These are phyloP conservation scores for Heteromormyrus szaboi DNA, from an alignment of 2,797 vertebrate species.

Conservation along the genomic window DNA sequence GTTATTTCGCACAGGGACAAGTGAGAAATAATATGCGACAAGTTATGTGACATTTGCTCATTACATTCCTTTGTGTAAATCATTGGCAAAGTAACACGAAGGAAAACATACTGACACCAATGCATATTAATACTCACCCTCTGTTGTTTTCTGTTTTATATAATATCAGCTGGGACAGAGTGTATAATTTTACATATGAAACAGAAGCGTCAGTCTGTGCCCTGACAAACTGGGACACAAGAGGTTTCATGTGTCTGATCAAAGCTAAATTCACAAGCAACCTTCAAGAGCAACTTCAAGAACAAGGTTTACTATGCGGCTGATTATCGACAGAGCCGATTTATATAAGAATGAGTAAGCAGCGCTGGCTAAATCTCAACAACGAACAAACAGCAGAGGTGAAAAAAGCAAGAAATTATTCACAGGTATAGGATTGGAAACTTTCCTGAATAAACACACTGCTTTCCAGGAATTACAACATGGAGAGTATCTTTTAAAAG, in stretches of 20 bases:
- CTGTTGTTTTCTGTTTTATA: not conserved
- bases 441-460: not conserved
- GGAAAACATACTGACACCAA: not conserved
- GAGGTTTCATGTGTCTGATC: not conserved
- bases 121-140: not conserved
- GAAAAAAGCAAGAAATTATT: not conserved
- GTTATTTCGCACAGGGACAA: not conserved
- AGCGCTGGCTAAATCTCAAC: not conserved
- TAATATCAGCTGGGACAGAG: not conserved
- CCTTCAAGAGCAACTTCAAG: not conserved
- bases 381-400: not conserved
- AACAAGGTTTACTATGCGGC: not conserved
- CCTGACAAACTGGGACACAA: not conserved
- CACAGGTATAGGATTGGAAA: not conserved
- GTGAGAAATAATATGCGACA: not conserved
- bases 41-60: not conserved
- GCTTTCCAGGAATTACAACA: not conserved
- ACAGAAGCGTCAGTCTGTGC: not conserved
- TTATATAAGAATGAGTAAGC: not conserved
- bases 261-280: not conserved
- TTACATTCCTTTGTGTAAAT: not conserved
- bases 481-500: not conserved
- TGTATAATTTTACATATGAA: not conserved
- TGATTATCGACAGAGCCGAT: not conserved
- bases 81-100: not conserved